Conservation (phyloP, 2,888 invertebrate species). For the Scrobipalpa costella region DNA sequence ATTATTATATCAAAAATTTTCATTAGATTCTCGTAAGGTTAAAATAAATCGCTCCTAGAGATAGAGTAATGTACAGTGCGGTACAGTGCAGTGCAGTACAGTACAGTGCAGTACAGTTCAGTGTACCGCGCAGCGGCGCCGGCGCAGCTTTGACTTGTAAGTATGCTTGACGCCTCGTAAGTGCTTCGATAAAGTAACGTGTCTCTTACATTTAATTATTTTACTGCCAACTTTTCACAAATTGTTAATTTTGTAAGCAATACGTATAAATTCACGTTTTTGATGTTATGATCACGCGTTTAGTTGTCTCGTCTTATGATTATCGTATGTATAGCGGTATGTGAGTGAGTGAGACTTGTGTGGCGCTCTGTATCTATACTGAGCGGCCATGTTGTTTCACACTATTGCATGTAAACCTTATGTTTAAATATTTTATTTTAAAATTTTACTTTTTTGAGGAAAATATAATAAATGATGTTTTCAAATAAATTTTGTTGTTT, state of each 20-base stretch:
- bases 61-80: constrained; percentile 46
- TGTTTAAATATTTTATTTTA: constrained; percentile 79
- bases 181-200: constrained; percentile 71
- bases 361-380: constrained; percentile 31
- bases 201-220: constrained; percentile 63
- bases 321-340: constrained; percentile 48
- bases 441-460: constrained; percentile 80
- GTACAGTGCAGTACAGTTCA: constrained; percentile 35
- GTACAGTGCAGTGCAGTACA: constrained; percentile 39
- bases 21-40: constrained; percentile 58
- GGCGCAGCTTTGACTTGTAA: constrained; percentile 56
- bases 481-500: constrained; percentile 60
- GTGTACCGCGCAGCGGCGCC: constrained; percentile 48
- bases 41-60: constrained; percentile 40
- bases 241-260: constrained; percentile 65
- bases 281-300: constrained; percentile 68
- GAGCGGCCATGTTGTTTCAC: constrained; percentile 56
- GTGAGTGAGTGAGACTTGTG: constrained; percentile 18
- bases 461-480: constrained; percentile 81
- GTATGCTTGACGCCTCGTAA: constrained; percentile 75
- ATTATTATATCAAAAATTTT: constrained; percentile 57
- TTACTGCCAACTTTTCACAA: constrained; percentile 77
- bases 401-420: constrained; percentile 71
- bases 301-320: constrained; percentile 64
- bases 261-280: constrained; percentile 63